Evolutionary conservation across 2,113 vertebrate species (phyloP).

Genomic region (Zapus hudsonius): DNA sequence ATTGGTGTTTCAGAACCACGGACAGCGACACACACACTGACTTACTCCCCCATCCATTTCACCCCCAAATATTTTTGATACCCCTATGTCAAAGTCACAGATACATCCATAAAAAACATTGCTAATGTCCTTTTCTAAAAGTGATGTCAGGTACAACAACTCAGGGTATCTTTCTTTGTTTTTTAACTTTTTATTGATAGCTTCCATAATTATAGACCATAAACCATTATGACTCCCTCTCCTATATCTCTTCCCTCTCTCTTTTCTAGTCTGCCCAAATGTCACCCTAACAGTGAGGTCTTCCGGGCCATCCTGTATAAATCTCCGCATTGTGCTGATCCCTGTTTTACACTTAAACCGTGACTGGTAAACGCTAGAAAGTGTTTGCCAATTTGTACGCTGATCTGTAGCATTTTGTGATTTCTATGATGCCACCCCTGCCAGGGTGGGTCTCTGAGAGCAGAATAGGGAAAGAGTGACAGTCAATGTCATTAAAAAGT

Average conservation of each 20-base stretch:
- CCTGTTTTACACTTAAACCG: not conserved
- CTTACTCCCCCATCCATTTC: not conserved
- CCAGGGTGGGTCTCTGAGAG: not conserved
- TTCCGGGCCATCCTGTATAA: not conserved
- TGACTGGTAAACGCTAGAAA: not conserved
- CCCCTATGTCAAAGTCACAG: not conserved
- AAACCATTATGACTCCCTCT: too few species aligned
- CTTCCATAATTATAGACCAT: too few species aligned
- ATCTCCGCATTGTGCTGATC: not conserved
- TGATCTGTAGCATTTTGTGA: conserved; percentile 5
- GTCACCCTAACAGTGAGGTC: not conserved
- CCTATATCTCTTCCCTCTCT: not conserved
- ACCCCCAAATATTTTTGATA: not conserved
- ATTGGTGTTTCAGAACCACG: conserved; percentile 62
- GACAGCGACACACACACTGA: not conserved
- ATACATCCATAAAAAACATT: not conserved
- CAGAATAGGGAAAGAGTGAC: not conserved
- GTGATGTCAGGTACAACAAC: too few species aligned
- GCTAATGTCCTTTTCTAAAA: not conserved
- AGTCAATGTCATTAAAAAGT: not conserved
- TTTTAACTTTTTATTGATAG: too few species aligned
- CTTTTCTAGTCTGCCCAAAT: not conserved
- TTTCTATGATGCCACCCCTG: not conserved
- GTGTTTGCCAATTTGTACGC: not conserved
- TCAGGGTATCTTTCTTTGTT: too few species aligned